These are phyloP conservation scores for Synaphobranchus kaupii DNA, from an alignment of 2,797 vertebrate species.

Conservation along the genomic window DNA sequence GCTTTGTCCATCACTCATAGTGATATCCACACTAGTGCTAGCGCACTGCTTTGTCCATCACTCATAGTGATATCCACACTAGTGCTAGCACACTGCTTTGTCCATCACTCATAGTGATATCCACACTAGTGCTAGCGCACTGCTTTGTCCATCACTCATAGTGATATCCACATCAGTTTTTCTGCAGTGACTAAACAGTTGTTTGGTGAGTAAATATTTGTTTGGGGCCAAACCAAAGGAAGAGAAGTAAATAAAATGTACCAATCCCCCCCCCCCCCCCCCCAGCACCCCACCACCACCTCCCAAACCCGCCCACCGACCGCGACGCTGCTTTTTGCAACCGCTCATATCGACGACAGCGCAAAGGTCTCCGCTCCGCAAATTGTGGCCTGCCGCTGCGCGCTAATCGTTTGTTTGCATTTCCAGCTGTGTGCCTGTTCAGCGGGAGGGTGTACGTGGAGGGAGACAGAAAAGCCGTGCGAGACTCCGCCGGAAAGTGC, in stretches of 20 bases:
- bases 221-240: too few species aligned
- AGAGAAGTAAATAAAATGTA: neutral
- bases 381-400: neutral
- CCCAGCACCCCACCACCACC: too few species aligned
- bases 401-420: conserved; percentile 20
- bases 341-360: neutral
- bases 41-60: too few species aligned
- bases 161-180: neutral
- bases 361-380: neutral
- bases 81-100: too few species aligned
- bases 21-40: too few species aligned
- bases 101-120: too few species aligned
- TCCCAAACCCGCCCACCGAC: neutral
- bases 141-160: too few species aligned
- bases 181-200: neutral
- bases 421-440: conserved; percentile 84
- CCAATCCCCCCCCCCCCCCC: neutral
- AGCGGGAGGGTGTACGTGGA: conserved; percentile 85
- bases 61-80: too few species aligned
- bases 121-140: too few species aligned
- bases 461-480: conserved; percentile 84
- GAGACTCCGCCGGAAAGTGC: conserved; percentile 84
- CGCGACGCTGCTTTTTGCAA: neutral
- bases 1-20: too few species aligned
- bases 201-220: conserved; percentile 1